Evolutionary conservation across 2,888 invertebrate species (phyloP).

Genomic region (Cinara cedri): DNA sequence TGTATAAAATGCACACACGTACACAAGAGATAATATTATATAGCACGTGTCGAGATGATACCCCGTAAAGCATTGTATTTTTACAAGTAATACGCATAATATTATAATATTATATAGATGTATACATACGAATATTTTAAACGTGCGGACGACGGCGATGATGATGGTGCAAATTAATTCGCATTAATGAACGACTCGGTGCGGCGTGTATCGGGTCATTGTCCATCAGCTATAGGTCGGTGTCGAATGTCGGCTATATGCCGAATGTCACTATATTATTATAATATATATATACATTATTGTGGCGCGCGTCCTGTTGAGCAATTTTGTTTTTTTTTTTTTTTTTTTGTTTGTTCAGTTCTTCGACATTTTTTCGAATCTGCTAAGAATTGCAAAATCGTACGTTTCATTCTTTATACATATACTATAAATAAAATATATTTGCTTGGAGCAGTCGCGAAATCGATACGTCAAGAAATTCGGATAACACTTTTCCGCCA

Average conservation of each 20-base stretch:
- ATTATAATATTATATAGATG: too few relatives aligned
- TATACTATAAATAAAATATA: too few relatives aligned
- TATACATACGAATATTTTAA: neutral
- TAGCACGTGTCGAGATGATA: conserved; percentile 28
- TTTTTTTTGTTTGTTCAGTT: neutral
- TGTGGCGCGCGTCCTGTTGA: conserved; percentile 28
- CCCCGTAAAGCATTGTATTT: neutral
- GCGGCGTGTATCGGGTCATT: conserved; percentile 50
- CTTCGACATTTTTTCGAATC: conserved; percentile 21
- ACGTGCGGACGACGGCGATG: conserved; percentile 21
- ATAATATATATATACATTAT: neutral
- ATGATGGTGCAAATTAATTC: conserved; percentile 47
- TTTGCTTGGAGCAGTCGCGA: neutral
- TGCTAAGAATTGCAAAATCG: conserved; percentile 35
- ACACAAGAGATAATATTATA: neutral
- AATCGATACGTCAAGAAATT: neutral
- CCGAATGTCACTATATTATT: conserved; percentile 11
- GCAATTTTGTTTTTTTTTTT: conserved; percentile 43
- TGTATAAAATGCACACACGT: neutral
- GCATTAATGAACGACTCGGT: conserved; percentile 41
- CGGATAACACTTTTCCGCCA: neutral
- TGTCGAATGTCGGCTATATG: conserved; percentile 55
- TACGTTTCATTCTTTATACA: conserved; percentile 1
- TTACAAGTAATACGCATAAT: neutral
- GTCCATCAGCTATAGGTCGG: conserved; percentile 47